Evolutionary conservation across 2,888 invertebrate genomes (phyloP), one percentile per base, ranked within the genome.

Genomic region (Hyles lineata): DNA sequence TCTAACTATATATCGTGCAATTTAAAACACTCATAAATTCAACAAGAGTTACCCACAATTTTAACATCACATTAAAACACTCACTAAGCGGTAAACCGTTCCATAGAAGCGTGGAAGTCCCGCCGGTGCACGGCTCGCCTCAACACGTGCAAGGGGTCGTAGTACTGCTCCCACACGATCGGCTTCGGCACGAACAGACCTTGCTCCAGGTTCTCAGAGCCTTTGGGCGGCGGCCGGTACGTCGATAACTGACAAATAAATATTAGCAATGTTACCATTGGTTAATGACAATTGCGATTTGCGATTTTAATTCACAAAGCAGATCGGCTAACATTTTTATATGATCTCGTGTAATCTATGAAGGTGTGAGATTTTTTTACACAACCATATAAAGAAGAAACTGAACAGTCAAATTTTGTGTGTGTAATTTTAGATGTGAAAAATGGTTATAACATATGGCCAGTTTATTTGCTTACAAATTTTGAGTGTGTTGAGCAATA

Each of bases 101-200:
- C 99, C 96, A 99, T 97, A 19, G 99, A 98, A 15, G 97, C 97
- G 90, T 99, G 99, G 90, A 98, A 99, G 89, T 99, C 99, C 76
- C 98, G 95, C 70, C 98, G 94, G 90, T 99, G 98, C 8, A 99
- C 98, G 32, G 98, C 98, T 78, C 99, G 95, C 0, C 99, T 92
- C 73, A 98, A 92, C 35, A 99, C 98, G 90, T 99, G 98, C 74
- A 99, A 95, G 0, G 99, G 99, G 93, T 99, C 99, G 90, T 98
- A 99, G 85, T 98, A 96, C 77, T 96, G 96, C 88, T 98, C 97
- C 99, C 99, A 99, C n/a, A 98, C 97, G 21, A 95, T 94, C 11
- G 97, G 95, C 87, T 97, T 97, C 81, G 99, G 96, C 86, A 97
- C 97, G 95, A 99, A 97, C 95, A 98, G 95, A 75, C 99, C 97